These are phyloP conservation scores for Eunapius fragilis DNA, from an alignment of 37 sponge, comb jelly and placozoan species.

Conservation along the genomic window DNA sequence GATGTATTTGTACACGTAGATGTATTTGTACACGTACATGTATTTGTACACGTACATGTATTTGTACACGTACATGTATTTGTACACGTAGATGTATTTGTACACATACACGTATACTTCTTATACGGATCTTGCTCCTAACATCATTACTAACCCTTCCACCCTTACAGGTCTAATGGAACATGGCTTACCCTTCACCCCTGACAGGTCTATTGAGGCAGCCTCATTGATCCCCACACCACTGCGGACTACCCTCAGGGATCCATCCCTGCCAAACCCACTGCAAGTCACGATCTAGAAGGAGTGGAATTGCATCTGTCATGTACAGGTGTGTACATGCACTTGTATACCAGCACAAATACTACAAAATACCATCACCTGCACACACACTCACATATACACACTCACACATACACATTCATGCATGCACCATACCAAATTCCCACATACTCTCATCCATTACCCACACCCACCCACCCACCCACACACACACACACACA, in stretches of 20 bases:
- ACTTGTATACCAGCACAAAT: too few relatives aligned
- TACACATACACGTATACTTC: too few relatives aligned
- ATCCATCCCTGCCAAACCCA: slow-evolving; percentile 80
- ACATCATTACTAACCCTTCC: background rate
- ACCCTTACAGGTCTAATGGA: background rate
- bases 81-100: too few relatives aligned
- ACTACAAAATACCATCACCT: too few relatives aligned
- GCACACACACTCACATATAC: too few relatives aligned
- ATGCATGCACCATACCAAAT: background rate
- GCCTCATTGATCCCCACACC: slow-evolving; percentile 93
- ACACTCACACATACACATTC: slow-evolving; percentile 5
- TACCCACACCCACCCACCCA: background rate
- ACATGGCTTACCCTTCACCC: slow-evolving; percentile 52
- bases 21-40: too few relatives aligned
- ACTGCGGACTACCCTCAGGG: slow-evolving; percentile 83
- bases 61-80: too few relatives aligned
- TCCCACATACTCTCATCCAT: background rate
- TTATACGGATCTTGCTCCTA: too few relatives aligned
- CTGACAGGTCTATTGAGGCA: slow-evolving; percentile 80
- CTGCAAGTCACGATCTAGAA: slow-evolving; percentile 89
- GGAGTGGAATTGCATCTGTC: too few relatives aligned
- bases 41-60: too few relatives aligned
- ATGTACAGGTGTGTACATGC: too few relatives aligned
- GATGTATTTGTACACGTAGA: too few relatives aligned
- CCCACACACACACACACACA: background rate